phyloP scores from a whole-genome alignment of 2,888 invertebrate genomes.

The Alviniconcha strummeri region DNA sequence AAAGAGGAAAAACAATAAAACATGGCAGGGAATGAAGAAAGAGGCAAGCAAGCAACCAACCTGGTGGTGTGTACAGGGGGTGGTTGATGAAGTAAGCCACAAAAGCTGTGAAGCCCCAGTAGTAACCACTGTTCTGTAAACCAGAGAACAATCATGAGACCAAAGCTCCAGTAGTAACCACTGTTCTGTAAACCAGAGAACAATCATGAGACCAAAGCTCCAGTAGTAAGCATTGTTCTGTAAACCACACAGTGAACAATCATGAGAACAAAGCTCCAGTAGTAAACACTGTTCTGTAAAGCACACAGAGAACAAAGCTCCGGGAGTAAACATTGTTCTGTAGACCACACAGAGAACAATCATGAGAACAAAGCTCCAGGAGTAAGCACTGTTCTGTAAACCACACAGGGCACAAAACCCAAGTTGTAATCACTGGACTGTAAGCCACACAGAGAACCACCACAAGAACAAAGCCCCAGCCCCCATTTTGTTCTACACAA shows the following conservation, averaged over 20 bases:
- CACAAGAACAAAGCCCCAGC: too few relatives aligned
- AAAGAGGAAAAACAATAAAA: too few relatives aligned
- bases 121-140: constrained; percentile 91
- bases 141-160: not conserved
- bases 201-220: constrained; percentile 81
- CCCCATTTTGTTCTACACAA: too few relatives aligned
- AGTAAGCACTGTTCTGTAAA: too few relatives aligned
- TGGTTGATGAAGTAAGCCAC: constrained; percentile 98
- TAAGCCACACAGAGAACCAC: too few relatives aligned
- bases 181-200: constrained; percentile 82
- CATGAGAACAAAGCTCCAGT: constrained; percentile 87
- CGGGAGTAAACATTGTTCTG: too few relatives aligned
- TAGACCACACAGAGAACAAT: too few relatives aligned
- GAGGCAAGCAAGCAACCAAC: constrained; percentile 59
- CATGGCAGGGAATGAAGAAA: too few relatives aligned
- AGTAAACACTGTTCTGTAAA: constrained; percentile 91
- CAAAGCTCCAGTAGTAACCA: constrained; percentile 96
- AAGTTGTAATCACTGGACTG: too few relatives aligned
- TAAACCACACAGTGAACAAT: constrained; percentile 13
- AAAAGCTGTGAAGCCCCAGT: constrained; percentile 97
- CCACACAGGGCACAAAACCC: too few relatives aligned
- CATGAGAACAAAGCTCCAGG: too few relatives aligned
- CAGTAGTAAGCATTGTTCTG: constrained; percentile 97
- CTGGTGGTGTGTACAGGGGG: constrained; percentile 92
- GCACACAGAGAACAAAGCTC: not conserved